Base-by-base conservation (phyloP, 2,113 vertebrate genomes). In the Cettia cetti region DNA sequence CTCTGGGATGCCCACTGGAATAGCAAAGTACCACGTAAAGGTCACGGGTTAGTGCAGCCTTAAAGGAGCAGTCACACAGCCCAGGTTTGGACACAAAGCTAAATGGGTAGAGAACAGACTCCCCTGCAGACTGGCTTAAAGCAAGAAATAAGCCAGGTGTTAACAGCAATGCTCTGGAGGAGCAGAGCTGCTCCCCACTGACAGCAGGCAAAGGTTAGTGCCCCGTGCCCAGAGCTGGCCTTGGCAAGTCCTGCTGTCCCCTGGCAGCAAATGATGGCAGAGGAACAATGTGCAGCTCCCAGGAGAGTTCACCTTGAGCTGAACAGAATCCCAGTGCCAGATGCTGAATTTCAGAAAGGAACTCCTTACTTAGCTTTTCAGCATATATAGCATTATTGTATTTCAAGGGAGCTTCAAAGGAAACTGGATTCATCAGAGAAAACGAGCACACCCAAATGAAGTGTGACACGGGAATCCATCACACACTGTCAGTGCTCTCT, bases 381-480 rank as follows among this genome's bases (percentile, higher is more conserved):
- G 86, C 76, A 78, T 6, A 92, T 63, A 75, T 7, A 84, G 80
- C 81, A 76, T 69, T 91, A 82, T 50, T 92, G 35, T 44, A 89
- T 89, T 94, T 76, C 92, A 91, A 84, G 91, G 74, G 72, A 96
- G 83, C 77, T 88, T 93, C 90, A 88, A 63, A 92, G 86, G 71
- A 92, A 94, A 83, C 89, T 33, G 86, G 91, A 91, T 90, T 93
- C 91, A 92, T 92, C 81, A 82, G 77, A 87, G 80, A 76, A 83
- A 94, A 94, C 7, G 72, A 94, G 93, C 81, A 76, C 86, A 79
- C 77, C 91, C 92, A 94, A 91, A 89, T 71, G 72, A 92, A 89
- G 94, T 44, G 94, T 90, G 95, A 86, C 92, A 89, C 22, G 7
- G 74, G 94, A 96, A 96, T 89, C 93, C 89, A 97, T 86, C 94